Conservation (phyloP, 2,888 invertebrate genomes). For the Dexiosoma caninum region DNA sequence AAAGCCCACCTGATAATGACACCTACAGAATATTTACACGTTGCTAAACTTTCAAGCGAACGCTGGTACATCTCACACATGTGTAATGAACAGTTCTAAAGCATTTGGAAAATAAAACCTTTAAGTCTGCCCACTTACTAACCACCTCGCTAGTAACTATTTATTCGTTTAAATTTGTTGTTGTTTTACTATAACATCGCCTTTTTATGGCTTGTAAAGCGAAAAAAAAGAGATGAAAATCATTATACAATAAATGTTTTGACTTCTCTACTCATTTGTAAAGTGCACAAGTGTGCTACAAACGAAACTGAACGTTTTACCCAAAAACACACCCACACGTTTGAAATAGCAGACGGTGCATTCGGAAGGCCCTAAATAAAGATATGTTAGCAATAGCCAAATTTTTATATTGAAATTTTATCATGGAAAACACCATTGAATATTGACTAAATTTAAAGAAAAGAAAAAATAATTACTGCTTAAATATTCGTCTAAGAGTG, state of each 20-base stretch:
- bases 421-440: too few relatives aligned
- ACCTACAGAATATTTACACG: conserved; percentile 47
- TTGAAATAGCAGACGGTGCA: too few relatives aligned
- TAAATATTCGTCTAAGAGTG: too few relatives aligned
- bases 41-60: background rate
- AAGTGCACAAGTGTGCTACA: conserved; percentile 21
- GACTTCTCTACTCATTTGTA: conserved; percentile 49
- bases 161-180: background rate
- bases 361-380: too few relatives aligned
- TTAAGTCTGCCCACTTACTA: conserved; percentile 41
- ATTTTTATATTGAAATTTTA: too few relatives aligned
- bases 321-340: conserved; percentile 33
- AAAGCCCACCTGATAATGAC: conserved; percentile 57
- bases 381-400: too few relatives aligned
- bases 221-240: conserved; percentile 26
- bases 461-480: too few relatives aligned
- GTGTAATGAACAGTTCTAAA: conserved; percentile 18
- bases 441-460: too few relatives aligned
- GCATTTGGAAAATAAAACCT: background rate
- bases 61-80: conserved; percentile 9
- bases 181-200: conserved; percentile 31
- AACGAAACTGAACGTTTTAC: conserved; percentile 15
- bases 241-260: conserved; percentile 56
- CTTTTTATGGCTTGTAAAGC: background rate
- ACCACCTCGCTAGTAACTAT: conserved; percentile 3